Base-by-base conservation (phyloP, 1,140 invertebrate species). In the Leptinotarsa defecta region DNA sequence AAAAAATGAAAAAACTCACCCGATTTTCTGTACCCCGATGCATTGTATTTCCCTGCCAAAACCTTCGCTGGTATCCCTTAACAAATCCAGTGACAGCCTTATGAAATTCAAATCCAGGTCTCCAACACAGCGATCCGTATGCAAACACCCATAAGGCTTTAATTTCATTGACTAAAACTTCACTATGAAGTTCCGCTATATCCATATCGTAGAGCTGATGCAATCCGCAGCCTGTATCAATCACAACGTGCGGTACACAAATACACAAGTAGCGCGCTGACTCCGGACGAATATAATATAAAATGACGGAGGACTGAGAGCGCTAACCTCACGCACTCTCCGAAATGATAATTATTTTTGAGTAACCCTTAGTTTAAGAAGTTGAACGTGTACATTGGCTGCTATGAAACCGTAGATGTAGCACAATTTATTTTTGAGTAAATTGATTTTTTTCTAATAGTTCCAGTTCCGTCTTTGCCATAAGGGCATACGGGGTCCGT, bases 121-220 rank as follows among this genome's bases (percentile, higher is more conserved):
- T 88, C 95, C 95, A 96, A 86, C 94, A 94, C 4, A 96, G 83
- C 1, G 94, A 95, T 13, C 95, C 95, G 80, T 96, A 96, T 0
- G 94, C 94, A 80, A 96, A 96, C 17, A 96, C 89, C 94, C 94
- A 96, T 22, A 91, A 77, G 49, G 78, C 78, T 68, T 84, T 84
- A 34, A 80, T 81, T 71, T 85, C 83, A 76, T 77, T 78, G 22
- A 77, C 74, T n/a, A 76, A 73, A 77, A 81, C 75, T 75, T 73
- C 70, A 68, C 75, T 69, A 74, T 81, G 76, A 34, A 81, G 75
- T 61, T 78, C 74, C 68, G 68, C 68, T 34, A 73, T 68, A 34
- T 73, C 57, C 71, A 64, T 64, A 48, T 64, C 57, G 48, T 15
- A 20, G 19, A 64, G n/a, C 71, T 73, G 71, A 73, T 65, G 71